These are phyloP conservation scores for Lamellibrachia satsuma DNA, from an alignment of 2,888 invertebrate genomes.

Conservation along the genomic window DNA sequence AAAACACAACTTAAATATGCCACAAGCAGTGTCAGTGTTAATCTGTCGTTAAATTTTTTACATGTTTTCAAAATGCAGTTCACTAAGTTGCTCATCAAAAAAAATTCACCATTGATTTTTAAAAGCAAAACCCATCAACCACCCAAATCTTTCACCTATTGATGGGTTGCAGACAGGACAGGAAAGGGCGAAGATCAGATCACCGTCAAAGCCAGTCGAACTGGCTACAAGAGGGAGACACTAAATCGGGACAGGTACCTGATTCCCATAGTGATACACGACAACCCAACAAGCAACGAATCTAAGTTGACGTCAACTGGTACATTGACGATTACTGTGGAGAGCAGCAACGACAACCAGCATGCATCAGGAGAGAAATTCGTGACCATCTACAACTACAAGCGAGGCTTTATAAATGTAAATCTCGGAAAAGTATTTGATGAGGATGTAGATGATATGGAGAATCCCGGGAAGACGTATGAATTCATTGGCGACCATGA, in stretches of 20 bases:
- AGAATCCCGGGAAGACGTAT: slow-evolving; percentile 95
- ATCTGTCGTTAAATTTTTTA: not conserved
- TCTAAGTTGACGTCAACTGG: slow-evolving; percentile 82
- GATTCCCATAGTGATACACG: slow-evolving; percentile 30
- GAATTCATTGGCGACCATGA: slow-evolving; percentile 39
- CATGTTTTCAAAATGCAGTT: not conserved
- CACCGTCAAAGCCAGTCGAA: slow-evolving; percentile 25
- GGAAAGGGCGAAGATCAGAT: slow-evolving; percentile 8
- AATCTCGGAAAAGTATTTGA: slow-evolving; percentile 89
- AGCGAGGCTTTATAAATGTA: slow-evolving; percentile 68
- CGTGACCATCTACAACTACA: slow-evolving; percentile 88
- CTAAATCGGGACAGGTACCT: slow-evolving; percentile 31
- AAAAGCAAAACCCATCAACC: not conserved
- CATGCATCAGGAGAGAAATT: slow-evolving; percentile 78
- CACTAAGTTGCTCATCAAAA: not conserved
- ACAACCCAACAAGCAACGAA: slow-evolving; percentile 25
- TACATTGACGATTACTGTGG: slow-evolving; percentile 93
- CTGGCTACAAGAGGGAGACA: slow-evolving; percentile 31
- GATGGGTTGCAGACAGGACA: not conserved
- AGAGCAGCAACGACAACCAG: slow-evolving; percentile 86
- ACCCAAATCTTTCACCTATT: not conserved
- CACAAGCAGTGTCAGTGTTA: not conserved
- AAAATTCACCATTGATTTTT: not conserved
- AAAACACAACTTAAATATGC: not conserved
- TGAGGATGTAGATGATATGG: slow-evolving; percentile 98